Base-by-base conservation (phyloP, 1,140 invertebrate species). In the Tetramorium alpestre region DNA sequence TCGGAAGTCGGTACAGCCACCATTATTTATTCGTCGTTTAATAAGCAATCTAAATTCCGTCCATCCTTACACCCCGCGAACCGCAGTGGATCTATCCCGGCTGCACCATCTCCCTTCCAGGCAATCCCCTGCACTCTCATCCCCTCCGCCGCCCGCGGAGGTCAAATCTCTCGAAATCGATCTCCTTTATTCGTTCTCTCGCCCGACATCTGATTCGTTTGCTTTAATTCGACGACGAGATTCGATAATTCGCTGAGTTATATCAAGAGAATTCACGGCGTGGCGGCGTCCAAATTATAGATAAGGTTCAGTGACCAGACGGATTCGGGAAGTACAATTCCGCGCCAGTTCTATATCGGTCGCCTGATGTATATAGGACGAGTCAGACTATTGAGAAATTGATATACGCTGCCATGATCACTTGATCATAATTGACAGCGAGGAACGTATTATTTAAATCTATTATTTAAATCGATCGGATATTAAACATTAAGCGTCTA, bases 21-120 rank as follows among this genome's bases (percentile, higher is more conserved):
- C 89, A 86, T 94, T 95, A 94, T 94, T 95, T 95, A 94, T 94
- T 94, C 92, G 91, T 60, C 91, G 92, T 93, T 94, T 94, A 94
- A 95, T 94, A 94, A 95, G 94, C 94, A 95, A 94, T 95, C 93
- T 94, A 95, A 94, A 95, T 95, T 94, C 94, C 94, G 92, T 94
- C 92, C 92, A 92, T 93, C 93, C 91, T 94, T 91, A 90, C 89
- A 87, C 89, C 82, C 90, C 90, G 92, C 90, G 77, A 84, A 70
- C 33, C 82, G 65, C 89, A 78, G 73, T 62, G 54, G 25, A 82
- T 60, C 77, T 58, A 47, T 38, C n/a, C 73, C 56, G 18, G 38
- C 28, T 56, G n/a, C 77, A 28, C 56, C 70, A 33, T 51, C 25
- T 10, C 85, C 73, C 69, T 54, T 33, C 64, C 69, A 85, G 76